Conservation (phyloP, 2,113 vertebrate genomes). For the Otis tarda region DNA sequence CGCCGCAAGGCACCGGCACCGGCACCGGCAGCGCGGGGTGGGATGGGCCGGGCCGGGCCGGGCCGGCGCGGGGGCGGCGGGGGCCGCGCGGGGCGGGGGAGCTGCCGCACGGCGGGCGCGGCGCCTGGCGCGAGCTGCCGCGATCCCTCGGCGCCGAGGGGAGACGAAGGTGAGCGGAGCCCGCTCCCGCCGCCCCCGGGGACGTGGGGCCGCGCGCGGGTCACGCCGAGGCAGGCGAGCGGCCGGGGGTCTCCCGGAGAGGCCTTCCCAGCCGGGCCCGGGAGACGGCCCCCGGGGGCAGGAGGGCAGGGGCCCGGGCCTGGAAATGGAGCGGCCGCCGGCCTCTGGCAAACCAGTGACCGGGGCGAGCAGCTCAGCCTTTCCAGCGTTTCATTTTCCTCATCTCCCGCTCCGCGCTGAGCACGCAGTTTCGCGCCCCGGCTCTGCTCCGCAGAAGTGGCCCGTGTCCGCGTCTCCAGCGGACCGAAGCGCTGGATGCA, state of each 20-base stretch:
- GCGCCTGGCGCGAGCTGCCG: background rate
- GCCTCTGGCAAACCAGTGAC: background rate
- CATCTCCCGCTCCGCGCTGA: background rate
- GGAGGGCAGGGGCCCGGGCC: rapidly evolving
- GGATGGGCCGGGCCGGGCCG: too few species aligned
- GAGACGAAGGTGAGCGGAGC: background rate
- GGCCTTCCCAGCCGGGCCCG: background rate
- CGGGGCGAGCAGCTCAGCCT: background rate
- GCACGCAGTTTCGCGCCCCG: rapidly evolving
- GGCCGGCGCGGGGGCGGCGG: too few species aligned
- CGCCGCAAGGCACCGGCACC: too few species aligned
- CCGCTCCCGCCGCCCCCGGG: background rate
- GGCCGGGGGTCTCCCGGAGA: too few species aligned
- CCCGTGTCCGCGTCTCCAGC: rapidly evolving
- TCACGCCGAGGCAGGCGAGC: background rate
- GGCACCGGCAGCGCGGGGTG: too few species aligned
- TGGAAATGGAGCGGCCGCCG: background rate
- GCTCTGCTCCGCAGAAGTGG: background rate
- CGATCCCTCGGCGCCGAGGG: too few species aligned
- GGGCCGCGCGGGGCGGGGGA: too few species aligned
- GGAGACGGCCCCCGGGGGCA: background rate
- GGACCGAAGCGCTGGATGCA: background rate
- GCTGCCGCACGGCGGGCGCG: too few species aligned
- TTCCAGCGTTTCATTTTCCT: background rate
- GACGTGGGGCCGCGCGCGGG: background rate